phyloP scores from a whole-genome alignment of 2,797 vertebrate species.

The Cirrhinus mrigala region DNA sequence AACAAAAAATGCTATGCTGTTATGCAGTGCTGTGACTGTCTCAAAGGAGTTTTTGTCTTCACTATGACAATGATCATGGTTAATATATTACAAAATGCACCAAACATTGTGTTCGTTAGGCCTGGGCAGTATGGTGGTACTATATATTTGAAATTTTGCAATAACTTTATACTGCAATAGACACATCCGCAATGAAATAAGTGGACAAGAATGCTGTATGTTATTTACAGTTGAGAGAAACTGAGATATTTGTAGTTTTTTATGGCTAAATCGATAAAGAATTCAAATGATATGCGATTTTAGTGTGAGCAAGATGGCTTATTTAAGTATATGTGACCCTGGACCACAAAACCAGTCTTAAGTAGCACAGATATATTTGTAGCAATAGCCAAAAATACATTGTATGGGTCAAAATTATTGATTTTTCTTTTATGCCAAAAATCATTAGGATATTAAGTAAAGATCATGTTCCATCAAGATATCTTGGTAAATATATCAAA shows the following conservation, averaged over 20 bases:
- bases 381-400: too few species aligned
- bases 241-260: not conserved
- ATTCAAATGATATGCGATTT: not conserved
- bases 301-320: not conserved
- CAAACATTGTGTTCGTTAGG: slow-evolving; percentile 82
- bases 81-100: slow-evolving; percentile 85
- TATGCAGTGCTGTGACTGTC: slow-evolving; percentile 75
- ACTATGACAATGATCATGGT: slow-evolving; percentile 65
- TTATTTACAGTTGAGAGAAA: not conserved
- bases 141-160: not conserved
- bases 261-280: not conserved
- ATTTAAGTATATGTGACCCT: not conserved
- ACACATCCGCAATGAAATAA: not conserved
- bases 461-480: too few species aligned
- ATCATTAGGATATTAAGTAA: too few species aligned
- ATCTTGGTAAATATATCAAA: too few species aligned
- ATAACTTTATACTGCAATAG: not conserved
- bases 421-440: too few species aligned
- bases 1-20: slow-evolving; percentile 16
- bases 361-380: too few species aligned
- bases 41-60: slow-evolving; percentile 61
- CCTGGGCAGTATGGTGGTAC: slow-evolving; percentile 62
- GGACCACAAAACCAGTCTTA: too few species aligned
- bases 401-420: too few species aligned
- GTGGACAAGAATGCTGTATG: not conserved